A percentile compares a stretch with the other conserved stretches of the same genome.
phyloP scores from a whole-genome alignment of 1,140 invertebrate species.

The Phocides pigmalion region DNA sequence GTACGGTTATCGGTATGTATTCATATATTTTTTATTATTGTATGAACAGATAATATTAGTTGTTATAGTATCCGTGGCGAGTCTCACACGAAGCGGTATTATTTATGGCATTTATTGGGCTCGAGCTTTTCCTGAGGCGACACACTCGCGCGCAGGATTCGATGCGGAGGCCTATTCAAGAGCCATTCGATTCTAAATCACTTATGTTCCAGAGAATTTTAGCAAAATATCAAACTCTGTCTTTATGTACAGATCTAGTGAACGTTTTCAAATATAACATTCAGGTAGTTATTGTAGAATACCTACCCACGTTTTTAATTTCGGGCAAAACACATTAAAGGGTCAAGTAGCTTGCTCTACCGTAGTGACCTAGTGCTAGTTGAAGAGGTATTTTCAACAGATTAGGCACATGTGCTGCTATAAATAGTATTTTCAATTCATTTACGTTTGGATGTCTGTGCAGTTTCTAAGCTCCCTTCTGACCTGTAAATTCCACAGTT shows the following conservation, averaged over 20 bases:
- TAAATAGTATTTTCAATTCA: too few relatives aligned
- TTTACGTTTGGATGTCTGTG: neutral
- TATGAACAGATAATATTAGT: constrained; percentile 65
- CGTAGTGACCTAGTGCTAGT: too few relatives aligned
- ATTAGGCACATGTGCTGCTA: too few relatives aligned
- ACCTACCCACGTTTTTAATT: too few relatives aligned
- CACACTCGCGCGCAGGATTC: constrained; percentile 50
- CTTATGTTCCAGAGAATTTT: neutral
- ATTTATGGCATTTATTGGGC: constrained; percentile 76
- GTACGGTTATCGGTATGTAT: constrained; percentile 72
- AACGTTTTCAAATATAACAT: too few relatives aligned
- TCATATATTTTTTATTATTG: constrained; percentile 64
- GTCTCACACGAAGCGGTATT: constrained; percentile 67
- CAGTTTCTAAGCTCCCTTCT: neutral
- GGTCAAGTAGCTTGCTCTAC: too few relatives aligned
- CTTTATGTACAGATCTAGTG: too few relatives aligned
- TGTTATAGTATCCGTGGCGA: constrained; percentile 63
- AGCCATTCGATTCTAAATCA: constrained; percentile 34
- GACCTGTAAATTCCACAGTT: neutral
- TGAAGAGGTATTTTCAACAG: too few relatives aligned
- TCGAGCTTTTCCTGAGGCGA: constrained; percentile 72
- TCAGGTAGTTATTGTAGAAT: too few relatives aligned
- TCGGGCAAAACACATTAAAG: too few relatives aligned
- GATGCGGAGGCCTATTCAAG: constrained; percentile 43
- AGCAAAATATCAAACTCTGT: too few relatives aligned